Evolutionary conservation across 2,888 invertebrate genomes (phyloP).

Genomic region (Drosophila anceps): DNA sequence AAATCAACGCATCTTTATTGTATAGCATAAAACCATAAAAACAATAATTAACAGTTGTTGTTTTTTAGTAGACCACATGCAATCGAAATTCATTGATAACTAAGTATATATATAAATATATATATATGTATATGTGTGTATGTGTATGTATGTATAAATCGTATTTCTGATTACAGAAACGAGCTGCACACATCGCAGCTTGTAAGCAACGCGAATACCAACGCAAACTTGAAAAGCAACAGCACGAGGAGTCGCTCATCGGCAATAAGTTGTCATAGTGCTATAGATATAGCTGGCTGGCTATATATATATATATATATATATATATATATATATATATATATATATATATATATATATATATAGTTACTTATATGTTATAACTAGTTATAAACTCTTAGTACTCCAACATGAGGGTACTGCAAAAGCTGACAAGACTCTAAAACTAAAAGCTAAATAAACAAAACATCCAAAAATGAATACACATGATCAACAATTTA

Average conservation of each 20-base stretch:
- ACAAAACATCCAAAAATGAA: slow-evolving; percentile 16
- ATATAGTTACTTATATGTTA: neutral
- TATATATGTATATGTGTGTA: too few species aligned
- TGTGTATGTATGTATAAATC: slow-evolving; percentile 2
- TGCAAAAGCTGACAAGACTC: neutral
- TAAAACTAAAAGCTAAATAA: slow-evolving; percentile 24
- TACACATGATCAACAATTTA: slow-evolving; percentile 11
- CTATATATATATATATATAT: too few species aligned
- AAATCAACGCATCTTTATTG: slow-evolving; percentile 51
- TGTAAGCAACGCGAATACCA: slow-evolving; percentile 84
- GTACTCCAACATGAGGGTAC: slow-evolving; percentile 1
- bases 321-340: too few species aligned
- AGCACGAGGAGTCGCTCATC: slow-evolving; percentile 84
- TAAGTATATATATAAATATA: slow-evolving; percentile 13
- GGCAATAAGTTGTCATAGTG: slow-evolving; percentile 61
- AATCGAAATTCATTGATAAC: slow-evolving; percentile 30
- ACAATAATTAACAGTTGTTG: slow-evolving; percentile 27
- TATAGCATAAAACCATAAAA: slow-evolving; percentile 36
- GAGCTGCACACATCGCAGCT: slow-evolving; percentile 82
- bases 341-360: too few species aligned
- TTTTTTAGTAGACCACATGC: slow-evolving; percentile 46
- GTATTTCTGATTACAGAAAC: slow-evolving; percentile 79
- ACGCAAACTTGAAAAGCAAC: slow-evolving; percentile 83
- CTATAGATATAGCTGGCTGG: neutral
- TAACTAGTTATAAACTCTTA: slow-evolving; percentile 9